phyloP scores from a whole-genome alignment of 2,797 vertebrate species.

The Kryptopterus vitreolus region DNA sequence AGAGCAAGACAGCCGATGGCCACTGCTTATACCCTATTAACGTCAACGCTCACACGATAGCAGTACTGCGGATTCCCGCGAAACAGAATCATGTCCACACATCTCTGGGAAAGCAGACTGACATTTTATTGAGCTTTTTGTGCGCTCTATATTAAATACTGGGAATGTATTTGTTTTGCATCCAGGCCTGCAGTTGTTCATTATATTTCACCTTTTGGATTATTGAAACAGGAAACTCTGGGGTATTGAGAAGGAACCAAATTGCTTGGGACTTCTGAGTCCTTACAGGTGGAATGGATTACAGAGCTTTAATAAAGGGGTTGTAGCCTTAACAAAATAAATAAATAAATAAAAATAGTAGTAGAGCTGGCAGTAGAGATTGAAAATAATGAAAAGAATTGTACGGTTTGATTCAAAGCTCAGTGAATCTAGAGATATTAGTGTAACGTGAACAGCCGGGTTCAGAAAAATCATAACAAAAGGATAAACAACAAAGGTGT shows the following conservation, averaged over 20 bases:
- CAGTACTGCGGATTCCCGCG: conserved; percentile 40
- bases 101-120: conserved; percentile 52
- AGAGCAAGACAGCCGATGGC: conserved; percentile 57
- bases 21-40: conserved; percentile 59
- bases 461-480: conserved; percentile 31
- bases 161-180: conserved; percentile 53
- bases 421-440: conserved; percentile 1
- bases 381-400: conserved; percentile 25
- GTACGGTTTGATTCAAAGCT: conserved; percentile 17
- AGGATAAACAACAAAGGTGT: conserved; percentile 41
- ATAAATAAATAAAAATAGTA: not conserved
- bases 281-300: conserved; percentile 47
- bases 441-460: not conserved
- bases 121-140: conserved; percentile 58
- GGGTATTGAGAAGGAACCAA: conserved; percentile 57
- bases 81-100: conserved; percentile 25
- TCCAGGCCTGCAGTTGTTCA: conserved; percentile 54
- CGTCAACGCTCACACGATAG: conserved; percentile 46
- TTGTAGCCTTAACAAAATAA: conserved; percentile 12
- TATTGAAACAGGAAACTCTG: conserved; percentile 56
- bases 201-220: conserved; percentile 61
- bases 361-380: not conserved
- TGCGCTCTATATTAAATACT: conserved; percentile 58
- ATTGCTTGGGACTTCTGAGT: conserved; percentile 51
- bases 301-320: conserved; percentile 53